Conservation (phyloP, 2,113 vertebrate species). For the Falco punctatus region DNA sequence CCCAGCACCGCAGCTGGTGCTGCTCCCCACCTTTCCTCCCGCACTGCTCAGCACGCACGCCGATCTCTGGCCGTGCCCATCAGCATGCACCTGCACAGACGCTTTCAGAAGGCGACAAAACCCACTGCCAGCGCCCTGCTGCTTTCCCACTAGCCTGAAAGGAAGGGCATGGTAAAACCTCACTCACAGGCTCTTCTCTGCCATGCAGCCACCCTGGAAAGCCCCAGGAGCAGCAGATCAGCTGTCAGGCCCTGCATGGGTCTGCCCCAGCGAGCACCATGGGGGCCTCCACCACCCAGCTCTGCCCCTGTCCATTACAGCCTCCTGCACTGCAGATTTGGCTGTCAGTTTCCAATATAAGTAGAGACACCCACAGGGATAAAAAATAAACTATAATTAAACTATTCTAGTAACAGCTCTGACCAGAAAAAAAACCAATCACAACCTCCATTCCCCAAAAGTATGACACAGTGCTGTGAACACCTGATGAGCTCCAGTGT, state of each 20-base stretch:
- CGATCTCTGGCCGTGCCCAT: background rate
- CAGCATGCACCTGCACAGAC: accelerated
- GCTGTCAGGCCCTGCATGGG: background rate
- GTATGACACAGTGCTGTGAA: accelerated
- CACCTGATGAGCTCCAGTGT: background rate
- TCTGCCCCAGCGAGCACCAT: background rate
- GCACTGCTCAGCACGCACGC: background rate
- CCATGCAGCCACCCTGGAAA: background rate
- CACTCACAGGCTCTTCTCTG: background rate
- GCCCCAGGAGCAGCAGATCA: background rate
- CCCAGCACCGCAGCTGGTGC: accelerated
- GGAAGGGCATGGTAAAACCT: background rate
- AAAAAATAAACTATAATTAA: background rate
- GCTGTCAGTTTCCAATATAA: background rate
- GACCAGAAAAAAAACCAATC: background rate
- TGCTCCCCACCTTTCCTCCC: background rate
- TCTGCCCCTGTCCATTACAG: background rate
- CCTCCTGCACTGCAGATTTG: background rate
- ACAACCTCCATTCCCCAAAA: background rate
- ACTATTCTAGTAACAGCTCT: background rate
- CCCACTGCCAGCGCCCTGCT: background rate
- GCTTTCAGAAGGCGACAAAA: accelerated
- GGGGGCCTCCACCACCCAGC: background rate
- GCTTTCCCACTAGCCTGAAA: background rate
- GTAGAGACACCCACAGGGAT: background rate